Conservation (phyloP, 2,888 invertebrate genomes). For the Plagiodera versicolora region DNA sequence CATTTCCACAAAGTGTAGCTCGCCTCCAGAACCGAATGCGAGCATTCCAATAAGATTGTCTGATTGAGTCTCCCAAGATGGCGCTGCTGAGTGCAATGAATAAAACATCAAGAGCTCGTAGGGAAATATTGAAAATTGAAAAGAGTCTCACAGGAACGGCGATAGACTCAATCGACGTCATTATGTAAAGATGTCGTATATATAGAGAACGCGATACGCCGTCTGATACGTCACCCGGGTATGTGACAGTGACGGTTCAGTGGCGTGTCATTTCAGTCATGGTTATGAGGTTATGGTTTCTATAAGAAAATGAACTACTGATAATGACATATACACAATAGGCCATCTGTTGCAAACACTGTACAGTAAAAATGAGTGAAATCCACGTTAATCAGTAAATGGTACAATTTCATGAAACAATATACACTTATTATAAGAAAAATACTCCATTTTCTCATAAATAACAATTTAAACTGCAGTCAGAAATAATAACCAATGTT, state of each 20-base stretch:
- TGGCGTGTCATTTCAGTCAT: slow-evolving; percentile 12
- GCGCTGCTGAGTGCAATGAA: slow-evolving; percentile 57
- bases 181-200: slow-evolving; percentile 50
- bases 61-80: slow-evolving; percentile 57
- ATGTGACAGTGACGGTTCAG: slow-evolving; percentile 14
- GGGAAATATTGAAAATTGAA: slow-evolving; percentile 58
- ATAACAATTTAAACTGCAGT: too few species aligned
- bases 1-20: not conserved
- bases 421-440: too few species aligned
- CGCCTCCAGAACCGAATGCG: slow-evolving; percentile 46
- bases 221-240: slow-evolving; percentile 30
- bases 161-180: slow-evolving; percentile 54
- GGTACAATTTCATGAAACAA: too few species aligned
- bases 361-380: too few species aligned
- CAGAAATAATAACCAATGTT: too few species aligned
- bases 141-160: slow-evolving; percentile 53
- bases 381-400: too few species aligned
- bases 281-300: too few species aligned
- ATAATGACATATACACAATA: too few species aligned
- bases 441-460: too few species aligned
- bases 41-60: slow-evolving; percentile 56
- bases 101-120: slow-evolving; percentile 57
- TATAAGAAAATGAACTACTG: too few species aligned
- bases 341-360: too few species aligned
- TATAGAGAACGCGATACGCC: slow-evolving; percentile 46